phyloP scores from a whole-genome alignment of 2,797 vertebrate genomes.

The Odontamblyopus rebecca region DNA sequence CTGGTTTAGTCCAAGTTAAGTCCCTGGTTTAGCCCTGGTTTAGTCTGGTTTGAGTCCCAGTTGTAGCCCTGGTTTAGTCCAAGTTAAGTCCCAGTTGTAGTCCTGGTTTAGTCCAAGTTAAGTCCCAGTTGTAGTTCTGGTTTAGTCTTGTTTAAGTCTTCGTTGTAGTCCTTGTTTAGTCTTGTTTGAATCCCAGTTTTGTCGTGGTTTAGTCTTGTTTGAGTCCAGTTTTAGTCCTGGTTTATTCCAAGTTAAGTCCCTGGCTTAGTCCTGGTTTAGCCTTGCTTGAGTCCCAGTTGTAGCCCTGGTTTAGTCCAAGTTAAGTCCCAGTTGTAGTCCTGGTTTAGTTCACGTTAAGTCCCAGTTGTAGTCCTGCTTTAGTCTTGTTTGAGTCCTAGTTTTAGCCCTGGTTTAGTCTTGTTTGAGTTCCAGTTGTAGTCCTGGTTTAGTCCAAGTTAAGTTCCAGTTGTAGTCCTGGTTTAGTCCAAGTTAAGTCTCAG shows the following conservation, averaged over 20 bases:
- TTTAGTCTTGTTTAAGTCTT: not conserved
- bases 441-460: no score
- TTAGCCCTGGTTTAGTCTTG: no score
- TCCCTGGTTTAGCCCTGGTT: not conserved
- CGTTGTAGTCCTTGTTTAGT: not conserved
- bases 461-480: not conserved
- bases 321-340: conserved; percentile 1
- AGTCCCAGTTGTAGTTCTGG: not conserved
- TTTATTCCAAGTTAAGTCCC: not conserved
- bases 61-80: no score
- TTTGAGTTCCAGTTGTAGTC: no score
- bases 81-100: not conserved
- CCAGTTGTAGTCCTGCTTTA: not conserved
- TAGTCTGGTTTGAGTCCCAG: no score
- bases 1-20: not conserved
- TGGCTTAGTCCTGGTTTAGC: not conserved
- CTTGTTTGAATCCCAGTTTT: no score
- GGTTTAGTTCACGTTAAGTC: not conserved
- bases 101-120: not conserved
- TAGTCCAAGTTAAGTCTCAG: not conserved
- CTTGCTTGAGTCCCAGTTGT: no score
- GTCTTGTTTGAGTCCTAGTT: not conserved
- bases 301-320: conserved; percentile 13
- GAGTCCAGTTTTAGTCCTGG: not conserved
- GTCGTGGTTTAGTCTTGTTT: not conserved